Evolutionary conservation across 2,797 vertebrate species (phyloP).

Genomic region (Setipinna tenuifilis): DNA sequence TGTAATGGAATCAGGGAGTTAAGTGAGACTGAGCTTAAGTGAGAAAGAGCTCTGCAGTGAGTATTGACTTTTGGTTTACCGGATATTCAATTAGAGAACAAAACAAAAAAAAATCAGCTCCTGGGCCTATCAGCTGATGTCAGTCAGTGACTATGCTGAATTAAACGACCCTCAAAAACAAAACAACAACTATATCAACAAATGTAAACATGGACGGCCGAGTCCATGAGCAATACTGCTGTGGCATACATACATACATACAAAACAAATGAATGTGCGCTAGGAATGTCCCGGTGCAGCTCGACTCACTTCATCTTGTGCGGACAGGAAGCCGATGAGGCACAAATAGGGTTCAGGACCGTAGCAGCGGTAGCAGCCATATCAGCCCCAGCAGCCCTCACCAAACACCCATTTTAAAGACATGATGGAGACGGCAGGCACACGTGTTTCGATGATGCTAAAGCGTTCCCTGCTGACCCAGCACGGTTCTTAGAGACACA

Average conservation of each 20-base stretch:
- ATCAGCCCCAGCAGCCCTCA: background rate
- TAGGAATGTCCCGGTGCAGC: background rate
- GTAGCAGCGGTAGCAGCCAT: too few relatives aligned
- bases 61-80: conserved; percentile 3
- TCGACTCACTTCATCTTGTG: background rate
- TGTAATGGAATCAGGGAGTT: background rate
- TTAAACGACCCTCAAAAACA: background rate
- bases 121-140: background rate
- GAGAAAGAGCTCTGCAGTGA: background rate
- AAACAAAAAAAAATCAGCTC: background rate
- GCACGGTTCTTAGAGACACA: conserved; percentile 1
- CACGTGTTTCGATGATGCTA: background rate
- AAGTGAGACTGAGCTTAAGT: background rate
- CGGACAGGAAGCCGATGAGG: background rate
- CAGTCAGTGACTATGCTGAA: background rate
- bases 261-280: background rate
- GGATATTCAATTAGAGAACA: conserved; percentile 3
- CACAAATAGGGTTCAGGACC: background rate
- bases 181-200: too few relatives aligned
- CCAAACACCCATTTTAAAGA: background rate
- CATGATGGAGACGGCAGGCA: background rate
- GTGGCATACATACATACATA: too few relatives aligned
- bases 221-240: background rate
- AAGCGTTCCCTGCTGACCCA: background rate
- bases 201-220: background rate